These are phyloP conservation scores for Carassius gibelio DNA, from an alignment of 2,113 vertebrate genomes.

Conservation along the genomic window DNA sequence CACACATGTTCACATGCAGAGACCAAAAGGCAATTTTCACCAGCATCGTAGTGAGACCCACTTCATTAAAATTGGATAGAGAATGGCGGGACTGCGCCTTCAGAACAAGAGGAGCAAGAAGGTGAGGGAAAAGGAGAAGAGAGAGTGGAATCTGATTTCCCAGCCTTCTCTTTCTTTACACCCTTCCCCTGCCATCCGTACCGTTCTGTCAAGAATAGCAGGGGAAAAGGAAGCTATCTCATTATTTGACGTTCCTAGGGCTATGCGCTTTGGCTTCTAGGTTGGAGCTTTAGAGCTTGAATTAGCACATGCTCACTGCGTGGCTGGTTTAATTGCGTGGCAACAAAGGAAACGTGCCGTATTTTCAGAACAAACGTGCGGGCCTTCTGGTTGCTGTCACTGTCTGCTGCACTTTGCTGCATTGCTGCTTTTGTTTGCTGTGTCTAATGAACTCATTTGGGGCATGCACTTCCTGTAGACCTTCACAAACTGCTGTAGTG, in stretches of 20 bases:
- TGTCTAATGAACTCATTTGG: conserved; percentile 54
- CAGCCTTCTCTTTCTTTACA: conserved; percentile 40
- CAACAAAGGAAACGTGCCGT: conserved; percentile 1
- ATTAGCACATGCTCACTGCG: conserved; percentile 33
- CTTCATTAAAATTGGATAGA: conserved; percentile 71
- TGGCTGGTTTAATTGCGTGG: conserved; percentile 24
- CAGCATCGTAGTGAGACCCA: conserved; percentile 68
- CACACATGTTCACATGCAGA: conserved; percentile 55
- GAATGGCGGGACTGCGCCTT: conserved; percentile 47
- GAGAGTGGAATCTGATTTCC: conserved; percentile 51
- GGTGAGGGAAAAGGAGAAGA: conserved; percentile 46
- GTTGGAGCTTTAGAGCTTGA: conserved; percentile 22
- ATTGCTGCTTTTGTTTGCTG: conserved; percentile 41
- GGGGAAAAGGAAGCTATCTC: conserved; percentile 28
- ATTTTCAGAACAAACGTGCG: neutral
- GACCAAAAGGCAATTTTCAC: conserved; percentile 72
- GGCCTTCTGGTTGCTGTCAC: conserved; percentile 24
- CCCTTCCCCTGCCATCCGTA: conserved; percentile 26
- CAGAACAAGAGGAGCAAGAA: conserved; percentile 62
- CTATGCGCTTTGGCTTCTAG: conserved; percentile 21
- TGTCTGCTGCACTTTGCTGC: conserved; percentile 36
- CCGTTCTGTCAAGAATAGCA: conserved; percentile 24
- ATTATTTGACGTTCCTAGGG: conserved; percentile 41
- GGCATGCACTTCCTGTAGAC: conserved; percentile 14
- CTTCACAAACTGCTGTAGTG: conserved; percentile 22